phyloP scores from a whole-genome alignment of 2,888 invertebrate genomes.

The Ormia ochracea region DNA sequence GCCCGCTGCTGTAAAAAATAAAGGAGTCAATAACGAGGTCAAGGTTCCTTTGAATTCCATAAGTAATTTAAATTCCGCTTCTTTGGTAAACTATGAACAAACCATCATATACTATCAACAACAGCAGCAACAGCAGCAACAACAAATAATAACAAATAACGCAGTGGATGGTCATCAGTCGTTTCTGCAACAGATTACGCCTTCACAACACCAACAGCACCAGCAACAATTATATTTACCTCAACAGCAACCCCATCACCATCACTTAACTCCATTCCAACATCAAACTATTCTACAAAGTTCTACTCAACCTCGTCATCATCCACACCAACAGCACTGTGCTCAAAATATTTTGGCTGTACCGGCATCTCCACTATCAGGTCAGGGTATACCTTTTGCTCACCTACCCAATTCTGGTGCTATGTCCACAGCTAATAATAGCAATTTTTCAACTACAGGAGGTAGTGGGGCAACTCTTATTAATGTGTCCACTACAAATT shows the following conservation, averaged over 20 bases:
- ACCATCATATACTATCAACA: constrained; percentile 70
- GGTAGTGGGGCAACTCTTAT: constrained; percentile 77
- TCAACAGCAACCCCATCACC: constrained; percentile 52
- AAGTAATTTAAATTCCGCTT: constrained; percentile 29
- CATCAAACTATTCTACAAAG: constrained; percentile 52
- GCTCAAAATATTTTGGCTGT: constrained; percentile 67
- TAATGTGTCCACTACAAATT: constrained; percentile 73
- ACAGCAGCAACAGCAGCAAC: constrained; percentile 63
- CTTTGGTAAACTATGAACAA: constrained; percentile 68
- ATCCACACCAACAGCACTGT: constrained; percentile 68
- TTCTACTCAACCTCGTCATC: constrained; percentile 43
- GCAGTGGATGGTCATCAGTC: constrained; percentile 54
- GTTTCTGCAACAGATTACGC: constrained; percentile 62
- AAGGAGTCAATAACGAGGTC: constrained; percentile 34
- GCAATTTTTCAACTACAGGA: constrained; percentile 75
- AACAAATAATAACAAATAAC: constrained; percentile 53
- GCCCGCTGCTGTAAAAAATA: constrained; percentile 66
- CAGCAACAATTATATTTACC: constrained; percentile 46
- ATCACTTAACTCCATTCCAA: constrained; percentile 47
- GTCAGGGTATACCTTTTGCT: constrained; percentile 63
- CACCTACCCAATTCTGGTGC: constrained; percentile 70
- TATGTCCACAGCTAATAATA: constrained; percentile 73
- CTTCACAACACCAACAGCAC: constrained; percentile 53
- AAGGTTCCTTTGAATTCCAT: constrained; percentile 34
- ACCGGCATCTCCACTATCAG: constrained; percentile 31